Base-by-base conservation (phyloP, 2,113 vertebrate species). In the Tylochromis polylepis region DNA sequence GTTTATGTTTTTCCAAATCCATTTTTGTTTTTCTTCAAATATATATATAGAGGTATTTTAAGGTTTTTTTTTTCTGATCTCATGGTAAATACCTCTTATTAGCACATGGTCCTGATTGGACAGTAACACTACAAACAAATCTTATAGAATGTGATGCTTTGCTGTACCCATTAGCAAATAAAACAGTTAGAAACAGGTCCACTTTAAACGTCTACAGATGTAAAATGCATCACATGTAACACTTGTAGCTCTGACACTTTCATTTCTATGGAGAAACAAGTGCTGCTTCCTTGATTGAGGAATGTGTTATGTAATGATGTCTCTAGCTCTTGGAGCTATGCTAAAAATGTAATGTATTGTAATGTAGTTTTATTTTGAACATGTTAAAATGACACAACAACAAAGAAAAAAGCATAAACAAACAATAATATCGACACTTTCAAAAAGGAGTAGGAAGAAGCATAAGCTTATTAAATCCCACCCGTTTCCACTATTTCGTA, bases 401-500 rank as follows among this genome's bases (percentile, higher is more conserved):
- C 11, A 22, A 67, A 6, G 38, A 38, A 67, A 65, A 65, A 14
- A 1, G 1, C 60, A 38, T 34, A 67, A 67, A 67, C 60, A 67
- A 67, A 38, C 34, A 22, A 67, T 5, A 65, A 65, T 10, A 56
- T 11, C 5, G 12, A 20, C 31, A 38, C n/a, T 38, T 65, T 65
- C 60, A 65, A 38, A 65, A 65, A 31, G 31, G 5, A 31, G 31
- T 4, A 31, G 6, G 34, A 67, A 67, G 11, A 22, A 8, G 20
- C 4, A 67, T 2, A 67, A 7, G 1, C 62, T 41, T 5, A 2
- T 67, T 38, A n/a, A 38, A 12, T 14, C 62, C 11, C 34, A n/a
- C 0, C 0, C 31, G 20, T 0, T 36, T 36, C 31, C 60, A 62
- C 29, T 5, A 62, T 34, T 29, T 62, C 3, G 9, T 11, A 62